Evolutionary conservation across 2,797 vertebrate genomes (phyloP), one percentile per base, ranked within the genome.

Genomic region (Anas capensis): DNA sequence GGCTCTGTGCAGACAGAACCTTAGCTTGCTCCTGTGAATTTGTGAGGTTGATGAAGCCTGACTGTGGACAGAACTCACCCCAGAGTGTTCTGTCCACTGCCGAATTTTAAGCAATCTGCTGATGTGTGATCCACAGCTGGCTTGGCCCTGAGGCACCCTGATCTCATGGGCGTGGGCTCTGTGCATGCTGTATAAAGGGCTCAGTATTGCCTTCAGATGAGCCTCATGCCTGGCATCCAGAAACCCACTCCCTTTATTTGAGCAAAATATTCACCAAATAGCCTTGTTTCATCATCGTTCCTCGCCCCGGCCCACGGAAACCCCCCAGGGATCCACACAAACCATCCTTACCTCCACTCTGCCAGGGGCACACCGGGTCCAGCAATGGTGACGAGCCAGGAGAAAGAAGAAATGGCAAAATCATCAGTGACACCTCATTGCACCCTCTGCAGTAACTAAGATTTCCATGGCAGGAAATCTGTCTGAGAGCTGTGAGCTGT

Each of bases 281-380:
- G 33, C 11, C 7, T 64, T 49, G 4, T 3, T 75, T 82, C 20
- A 64, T 72, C 31, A 24, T 73, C 68, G 10, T 40, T 79, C 29
- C 81, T 42, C 34, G 85, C 15, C 10, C 26, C 11, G 3, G 16
- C 51, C 46, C 46, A 83, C 11, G 78, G 38, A 51, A 80, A 75
- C 14, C 15, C 7, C 58, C 12, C 21, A 80, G 61, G 44, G 61
- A 88, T 38, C 3, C 46, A 71, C 10, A 90, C 46, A 88, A 89
- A 48, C 68, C 6, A 34, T 79, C 82, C 99, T 99, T 99, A 99
- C 99, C 99, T 99, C 99, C 99, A 99, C 95, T 99, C 99, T 99
- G 97, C 44, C 8, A 83, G 97, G 91, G 97, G 98, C 80, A 83
- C 83, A 96, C 96, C 98, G 13, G 88, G 96, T 97, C 97, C 98